phyloP scores from a whole-genome alignment of 2,797 vertebrate species.

The Poeciliopsis turneri region DNA sequence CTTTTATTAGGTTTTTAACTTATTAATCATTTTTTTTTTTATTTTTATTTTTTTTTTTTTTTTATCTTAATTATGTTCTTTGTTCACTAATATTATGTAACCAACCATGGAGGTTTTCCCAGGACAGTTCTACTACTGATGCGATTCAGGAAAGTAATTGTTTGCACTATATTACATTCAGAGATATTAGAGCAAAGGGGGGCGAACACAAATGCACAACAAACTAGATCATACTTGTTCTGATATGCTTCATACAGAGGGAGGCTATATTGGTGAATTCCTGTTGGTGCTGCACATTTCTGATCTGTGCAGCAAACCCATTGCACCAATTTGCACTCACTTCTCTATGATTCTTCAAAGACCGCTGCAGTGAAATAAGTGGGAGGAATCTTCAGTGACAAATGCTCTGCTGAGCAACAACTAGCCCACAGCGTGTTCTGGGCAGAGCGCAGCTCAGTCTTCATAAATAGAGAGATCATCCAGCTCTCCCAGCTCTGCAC shows the following conservation, averaged over 20 bases:
- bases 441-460: conserved; percentile 40
- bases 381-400: conserved; percentile 55
- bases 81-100: not conserved
- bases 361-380: conserved; percentile 58
- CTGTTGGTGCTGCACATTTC: conserved; percentile 18
- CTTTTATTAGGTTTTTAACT: too few relatives aligned
- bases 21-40: too few relatives aligned
- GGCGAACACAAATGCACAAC: not conserved
- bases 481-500: conserved; percentile 26
- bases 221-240: not conserved
- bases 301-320: conserved; percentile 26
- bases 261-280: conserved; percentile 18
- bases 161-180: not conserved
- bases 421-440: conserved; percentile 34
- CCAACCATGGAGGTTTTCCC: not conserved
- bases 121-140: not conserved
- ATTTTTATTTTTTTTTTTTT: too few relatives aligned
- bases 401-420: conserved; percentile 53
- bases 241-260: not conserved
- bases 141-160: not conserved
- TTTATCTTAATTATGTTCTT: not conserved
- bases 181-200: not conserved
- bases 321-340: conserved; percentile 40
- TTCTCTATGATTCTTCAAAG: conserved; percentile 39
- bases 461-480: conserved; percentile 45